Conservation (phyloP, 2,888 invertebrate genomes). For the Metopia argyrocephala region DNA sequence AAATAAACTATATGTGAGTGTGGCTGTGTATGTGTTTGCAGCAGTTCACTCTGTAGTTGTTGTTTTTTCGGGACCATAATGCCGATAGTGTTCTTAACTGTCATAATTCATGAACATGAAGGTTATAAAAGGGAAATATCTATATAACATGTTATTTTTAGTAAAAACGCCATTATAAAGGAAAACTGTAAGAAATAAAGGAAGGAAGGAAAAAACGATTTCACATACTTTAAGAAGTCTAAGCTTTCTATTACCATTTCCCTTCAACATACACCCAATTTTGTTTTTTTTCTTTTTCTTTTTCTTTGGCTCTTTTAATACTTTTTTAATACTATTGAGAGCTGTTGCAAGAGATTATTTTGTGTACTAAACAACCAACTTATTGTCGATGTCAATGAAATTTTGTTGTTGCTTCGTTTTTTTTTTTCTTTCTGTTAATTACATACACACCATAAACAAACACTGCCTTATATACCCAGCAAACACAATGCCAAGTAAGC, state of each 20-base stretch:
- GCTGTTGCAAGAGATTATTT: slow-evolving; percentile 22
- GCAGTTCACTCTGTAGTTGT: neutral
- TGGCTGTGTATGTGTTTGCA: neutral
- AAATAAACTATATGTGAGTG: neutral
- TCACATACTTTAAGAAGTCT: slow-evolving; percentile 33
- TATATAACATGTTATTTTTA: slow-evolving; percentile 28
- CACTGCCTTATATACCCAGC: too few species aligned
- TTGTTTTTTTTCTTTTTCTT: neutral
- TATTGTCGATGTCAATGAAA: slow-evolving; percentile 47
- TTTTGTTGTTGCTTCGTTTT: too few species aligned
- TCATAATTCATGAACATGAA: slow-evolving; percentile 30
- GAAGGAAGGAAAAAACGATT: slow-evolving; percentile 18
- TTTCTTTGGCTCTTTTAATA: too few species aligned
- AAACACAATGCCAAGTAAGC: too few species aligned
- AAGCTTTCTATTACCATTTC: slow-evolving; percentile 18
- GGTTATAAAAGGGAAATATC: slow-evolving; percentile 29
- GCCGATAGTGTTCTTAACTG: slow-evolving; percentile 25
- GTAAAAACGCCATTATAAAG: slow-evolving; percentile 24
- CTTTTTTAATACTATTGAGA: too few species aligned
- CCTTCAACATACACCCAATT: neutral
- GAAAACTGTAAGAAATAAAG: slow-evolving; percentile 15
- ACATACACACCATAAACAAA: neutral
- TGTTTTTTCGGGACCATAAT: slow-evolving; percentile 11
- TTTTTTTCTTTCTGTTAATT: neutral
- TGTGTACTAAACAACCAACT: slow-evolving; percentile 20